Evolutionary conservation across 1,140 invertebrate genomes (phyloP).

Genomic region (Vollenhovia emeryi): DNA sequence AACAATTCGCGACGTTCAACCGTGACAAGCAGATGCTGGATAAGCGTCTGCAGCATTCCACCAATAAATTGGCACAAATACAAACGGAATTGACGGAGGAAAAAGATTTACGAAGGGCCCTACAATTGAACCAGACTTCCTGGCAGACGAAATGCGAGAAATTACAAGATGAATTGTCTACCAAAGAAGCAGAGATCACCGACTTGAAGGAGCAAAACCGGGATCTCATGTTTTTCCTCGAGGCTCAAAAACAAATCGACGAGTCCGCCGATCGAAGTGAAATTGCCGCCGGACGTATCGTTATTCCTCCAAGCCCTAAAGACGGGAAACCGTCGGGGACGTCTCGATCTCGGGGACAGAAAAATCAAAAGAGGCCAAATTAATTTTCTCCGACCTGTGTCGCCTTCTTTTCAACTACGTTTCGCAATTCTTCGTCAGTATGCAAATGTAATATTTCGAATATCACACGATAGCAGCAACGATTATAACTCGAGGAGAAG

Average conservation of each 20-base stretch:
- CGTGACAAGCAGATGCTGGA: constrained; percentile 90
- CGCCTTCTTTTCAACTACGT: background rate
- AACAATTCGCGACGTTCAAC: constrained; percentile 82
- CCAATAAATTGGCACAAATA: constrained; percentile 86
- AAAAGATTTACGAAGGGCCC: constrained; percentile 90
- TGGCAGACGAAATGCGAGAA: constrained; percentile 90
- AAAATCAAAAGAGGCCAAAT: constrained; percentile 63
- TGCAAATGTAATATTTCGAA: background rate
- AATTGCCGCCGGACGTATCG: constrained; percentile 89
- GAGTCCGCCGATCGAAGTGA: constrained; percentile 89
- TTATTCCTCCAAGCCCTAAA: constrained; percentile 80
- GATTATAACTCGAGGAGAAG: background rate
- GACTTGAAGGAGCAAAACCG: constrained; percentile 96
- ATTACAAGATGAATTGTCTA: constrained; percentile 88
- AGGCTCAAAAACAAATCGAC: constrained; percentile 91
- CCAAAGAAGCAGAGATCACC: constrained; percentile 90
- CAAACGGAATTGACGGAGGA: constrained; percentile 92
- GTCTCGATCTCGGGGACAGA: constrained; percentile 55
- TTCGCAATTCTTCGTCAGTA: background rate
- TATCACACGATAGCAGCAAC: background rate
- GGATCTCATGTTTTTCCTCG: constrained; percentile 98
- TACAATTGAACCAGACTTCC: constrained; percentile 91
- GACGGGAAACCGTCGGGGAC: constrained; percentile 50
- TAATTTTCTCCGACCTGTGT: constrained; percentile 11
- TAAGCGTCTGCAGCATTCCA: constrained; percentile 88